Base-by-base conservation (phyloP, 2,888 invertebrate genomes). In the Axea sp. region DNA sequence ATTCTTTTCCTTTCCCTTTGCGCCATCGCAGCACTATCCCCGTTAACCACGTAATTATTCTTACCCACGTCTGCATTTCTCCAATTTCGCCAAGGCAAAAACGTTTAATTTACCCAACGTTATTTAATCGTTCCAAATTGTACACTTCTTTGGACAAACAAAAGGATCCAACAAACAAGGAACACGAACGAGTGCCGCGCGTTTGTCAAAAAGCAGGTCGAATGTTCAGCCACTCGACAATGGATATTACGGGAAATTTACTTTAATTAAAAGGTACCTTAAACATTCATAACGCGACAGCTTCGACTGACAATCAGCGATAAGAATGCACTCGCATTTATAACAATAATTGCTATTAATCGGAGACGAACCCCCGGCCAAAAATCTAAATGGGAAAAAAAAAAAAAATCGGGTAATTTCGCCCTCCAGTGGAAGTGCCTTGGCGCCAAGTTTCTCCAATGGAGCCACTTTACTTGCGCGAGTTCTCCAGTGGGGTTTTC, bases 11-110 rank as follows among this genome's bases (percentile, higher is more conserved):
- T 5, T 8, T n/a, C 9, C 5, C 33, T 22, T 8, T 33, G 7
- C 19, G 4, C 19, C 2, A 19, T 19, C 51, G 14, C 24, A 6
- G 35, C 35, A 53, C n/a, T n/a, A n/a, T n/a, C n/a, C n/a, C n/a
- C n/a, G 37, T 53, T 53, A 53, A 53, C 53, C 37, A 28, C 53
- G 37, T 39, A 53, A 53, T 53, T 53, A 53, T 28, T 53, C 28
- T 53, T 19, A 11, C 19, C 22, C 22, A 12, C 33, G 3, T 49
- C 6, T 14, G 51, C 26, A 31, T 39, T 53, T 53, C 37, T 53
- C 37, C 37, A 53, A 53, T 53, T 53, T 37, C 19, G 37, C 11
- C n/a, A 5, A 5, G 19, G 8, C 15, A 28, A 53, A 53, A 39
- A 51, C 19, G 22, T 53, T 53, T 37, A 24, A 37, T 53, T 28